These are phyloP conservation scores for Trachemys scripta DNA, from an alignment of 2,113 vertebrate genomes.

Conservation along the genomic window DNA sequence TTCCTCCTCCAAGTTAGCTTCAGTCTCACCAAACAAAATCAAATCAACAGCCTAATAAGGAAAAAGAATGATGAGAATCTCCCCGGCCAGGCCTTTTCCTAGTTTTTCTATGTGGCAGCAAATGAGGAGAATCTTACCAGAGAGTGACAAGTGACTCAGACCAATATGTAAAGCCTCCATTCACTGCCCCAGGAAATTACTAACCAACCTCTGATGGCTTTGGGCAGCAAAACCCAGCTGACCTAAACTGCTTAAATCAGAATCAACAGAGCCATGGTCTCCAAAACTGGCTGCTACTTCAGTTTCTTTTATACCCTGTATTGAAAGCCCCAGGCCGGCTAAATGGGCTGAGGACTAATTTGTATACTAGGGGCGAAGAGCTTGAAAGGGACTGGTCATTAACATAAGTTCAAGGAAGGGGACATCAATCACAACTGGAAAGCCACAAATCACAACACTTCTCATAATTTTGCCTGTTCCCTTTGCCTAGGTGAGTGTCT, in stretches of 20 bases:
- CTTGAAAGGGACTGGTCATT: neutral
- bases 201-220: neutral
- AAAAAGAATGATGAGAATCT: constrained; percentile 82
- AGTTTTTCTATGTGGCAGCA: constrained; percentile 9
- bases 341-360: neutral
- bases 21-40: constrained; percentile 55
- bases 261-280: neutral
- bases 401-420: neutral
- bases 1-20: constrained; percentile 48
- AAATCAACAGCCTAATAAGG: constrained; percentile 78
- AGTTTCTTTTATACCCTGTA: neutral
- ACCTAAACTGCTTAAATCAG: neutral
- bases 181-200: neutral
- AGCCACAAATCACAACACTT: neutral
- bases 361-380: neutral
- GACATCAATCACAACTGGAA: neutral
- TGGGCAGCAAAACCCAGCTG: neutral
- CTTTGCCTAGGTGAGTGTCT: constrained; percentile 31
- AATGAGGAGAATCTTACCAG: constrained; percentile 47
- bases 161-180: neutral
- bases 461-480: constrained; percentile 4
- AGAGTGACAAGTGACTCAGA: neutral
- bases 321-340: neutral
- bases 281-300: neutral
- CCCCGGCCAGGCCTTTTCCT: constrained; percentile 59